Percentiles rank a stretch among this genome's conserved stretches.
Conservation (phyloP, 2,888 invertebrate genomes). For the Diaprepes abbreviatus region DNA sequence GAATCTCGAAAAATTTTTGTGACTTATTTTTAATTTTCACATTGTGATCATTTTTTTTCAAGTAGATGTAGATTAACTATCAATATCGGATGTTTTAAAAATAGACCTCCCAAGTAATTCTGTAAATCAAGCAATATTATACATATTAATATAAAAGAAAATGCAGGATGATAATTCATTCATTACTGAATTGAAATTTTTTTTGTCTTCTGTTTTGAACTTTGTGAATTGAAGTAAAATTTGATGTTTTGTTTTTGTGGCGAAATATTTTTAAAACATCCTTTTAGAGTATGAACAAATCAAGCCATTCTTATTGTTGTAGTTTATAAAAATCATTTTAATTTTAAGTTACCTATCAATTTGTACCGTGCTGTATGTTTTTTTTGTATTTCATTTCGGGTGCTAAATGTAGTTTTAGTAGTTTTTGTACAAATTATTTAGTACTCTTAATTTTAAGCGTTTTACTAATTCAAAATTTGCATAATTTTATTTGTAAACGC, state of each 20-base stretch:
- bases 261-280: not conserved
- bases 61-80: not conserved
- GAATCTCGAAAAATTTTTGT: slow-evolving; percentile 8
- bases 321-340: not conserved
- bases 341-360: not conserved
- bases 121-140: no score
- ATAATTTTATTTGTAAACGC: no score
- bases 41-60: not conserved
- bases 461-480: slow-evolving; percentile 14
- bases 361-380: slow-evolving; percentile 1
- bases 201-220: no score
- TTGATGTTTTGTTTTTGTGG: no score
- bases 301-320: slow-evolving; percentile 15
- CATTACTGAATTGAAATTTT: no score
- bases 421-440: slow-evolving; percentile 37
- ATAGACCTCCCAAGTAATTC: no score
- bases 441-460: slow-evolving; percentile 22
- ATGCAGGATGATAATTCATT: no score
- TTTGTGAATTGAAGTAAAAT: no score
- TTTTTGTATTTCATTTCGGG: slow-evolving; percentile 22
- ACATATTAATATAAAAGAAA: no score
- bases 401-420: slow-evolving; percentile 29
- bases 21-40: slow-evolving; percentile 1
- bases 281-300: slow-evolving; percentile 11
- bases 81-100: not conserved